Percentiles rank a stretch among this genome's conserved stretches.
These are phyloP conservation scores for Tetramorium parvispinum DNA, from an alignment of 1,140 invertebrate genomes.

Conservation along the genomic window DNA sequence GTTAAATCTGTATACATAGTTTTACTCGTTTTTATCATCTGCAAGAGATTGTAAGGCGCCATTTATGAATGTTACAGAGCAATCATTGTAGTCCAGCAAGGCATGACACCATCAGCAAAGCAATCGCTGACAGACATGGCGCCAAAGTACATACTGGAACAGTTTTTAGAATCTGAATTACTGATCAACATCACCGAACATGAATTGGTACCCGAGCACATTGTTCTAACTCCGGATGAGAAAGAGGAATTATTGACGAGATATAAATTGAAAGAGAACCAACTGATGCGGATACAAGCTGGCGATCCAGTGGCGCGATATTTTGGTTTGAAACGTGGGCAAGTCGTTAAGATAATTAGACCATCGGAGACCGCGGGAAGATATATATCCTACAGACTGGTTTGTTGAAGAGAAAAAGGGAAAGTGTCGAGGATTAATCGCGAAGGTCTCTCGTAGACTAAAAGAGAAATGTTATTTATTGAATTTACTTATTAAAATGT, in stretches of 20 bases:
- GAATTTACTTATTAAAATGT: neutral
- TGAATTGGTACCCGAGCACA: conserved; percentile 99
- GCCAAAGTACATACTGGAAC: conserved; percentile 99
- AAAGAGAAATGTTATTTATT: neutral
- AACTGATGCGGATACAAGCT: conserved; percentile 99
- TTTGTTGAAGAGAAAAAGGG: conserved; percentile 89
- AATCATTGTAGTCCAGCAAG: conserved; percentile 92
- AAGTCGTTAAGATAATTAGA: conserved; percentile 99
- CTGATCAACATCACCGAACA: conserved; percentile 99
- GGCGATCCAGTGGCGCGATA: conserved; percentile 99
- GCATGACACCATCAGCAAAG: conserved; percentile 99
- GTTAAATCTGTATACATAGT: no score
- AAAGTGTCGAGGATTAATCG: neutral
- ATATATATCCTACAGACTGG: conserved; percentile 99
- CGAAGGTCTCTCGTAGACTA: conserved; percentile 13
- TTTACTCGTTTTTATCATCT: neutral
- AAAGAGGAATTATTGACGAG: conserved; percentile 97
- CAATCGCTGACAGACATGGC: conserved; percentile 99
- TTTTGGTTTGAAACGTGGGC: conserved; percentile 98
- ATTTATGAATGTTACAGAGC: conserved; percentile 87
- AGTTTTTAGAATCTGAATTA: conserved; percentile 99
- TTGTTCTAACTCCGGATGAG: conserved; percentile 98
- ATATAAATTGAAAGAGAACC: conserved; percentile 99
- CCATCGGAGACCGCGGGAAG: conserved; percentile 99
- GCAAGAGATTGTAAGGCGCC: neutral